Evolutionary conservation across 2,113 vertebrate species (phyloP).

Genomic region (Arvicanthis niloticus): DNA sequence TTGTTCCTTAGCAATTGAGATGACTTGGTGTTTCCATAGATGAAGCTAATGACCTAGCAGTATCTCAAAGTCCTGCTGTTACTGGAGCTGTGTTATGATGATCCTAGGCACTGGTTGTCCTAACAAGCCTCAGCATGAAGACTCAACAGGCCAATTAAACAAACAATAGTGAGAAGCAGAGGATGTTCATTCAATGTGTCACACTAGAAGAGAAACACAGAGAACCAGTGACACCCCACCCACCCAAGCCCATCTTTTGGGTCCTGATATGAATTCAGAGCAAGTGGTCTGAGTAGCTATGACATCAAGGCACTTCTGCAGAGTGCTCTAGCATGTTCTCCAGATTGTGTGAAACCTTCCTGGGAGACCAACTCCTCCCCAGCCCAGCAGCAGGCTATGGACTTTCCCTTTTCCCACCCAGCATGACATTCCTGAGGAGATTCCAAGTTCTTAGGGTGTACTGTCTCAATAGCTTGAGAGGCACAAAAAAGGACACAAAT

Average conservation of each 20-base stretch:
- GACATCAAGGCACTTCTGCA: neutral
- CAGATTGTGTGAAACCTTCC: neutral
- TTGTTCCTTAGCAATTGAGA: neutral
- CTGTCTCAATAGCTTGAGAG: neutral
- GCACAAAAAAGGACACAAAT: neutral
- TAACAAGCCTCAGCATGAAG: too few species aligned
- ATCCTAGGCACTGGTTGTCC: neutral
- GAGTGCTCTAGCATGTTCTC: too few species aligned
- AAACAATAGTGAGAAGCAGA: neutral
- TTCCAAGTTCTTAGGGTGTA: neutral
- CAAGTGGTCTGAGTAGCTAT: neutral
- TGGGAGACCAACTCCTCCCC: neutral
- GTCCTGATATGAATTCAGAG: neutral
- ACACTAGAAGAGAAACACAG: neutral
- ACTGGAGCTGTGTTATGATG: neutral
- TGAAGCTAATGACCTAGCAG: neutral
- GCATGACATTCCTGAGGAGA: neutral
- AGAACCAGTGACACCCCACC: neutral
- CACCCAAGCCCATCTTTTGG: neutral
- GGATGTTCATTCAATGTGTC: neutral
- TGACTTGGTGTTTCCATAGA: neutral
- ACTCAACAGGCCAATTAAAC: neutral
- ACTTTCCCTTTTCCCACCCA: neutral
- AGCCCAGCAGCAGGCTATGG: neutral
- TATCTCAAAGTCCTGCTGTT: constrained; percentile 20